Evolutionary conservation across 2,888 invertebrate genomes (phyloP), one percentile per base, ranked within the genome.

Genomic region (Phyllotreta cruciferae): DNA sequence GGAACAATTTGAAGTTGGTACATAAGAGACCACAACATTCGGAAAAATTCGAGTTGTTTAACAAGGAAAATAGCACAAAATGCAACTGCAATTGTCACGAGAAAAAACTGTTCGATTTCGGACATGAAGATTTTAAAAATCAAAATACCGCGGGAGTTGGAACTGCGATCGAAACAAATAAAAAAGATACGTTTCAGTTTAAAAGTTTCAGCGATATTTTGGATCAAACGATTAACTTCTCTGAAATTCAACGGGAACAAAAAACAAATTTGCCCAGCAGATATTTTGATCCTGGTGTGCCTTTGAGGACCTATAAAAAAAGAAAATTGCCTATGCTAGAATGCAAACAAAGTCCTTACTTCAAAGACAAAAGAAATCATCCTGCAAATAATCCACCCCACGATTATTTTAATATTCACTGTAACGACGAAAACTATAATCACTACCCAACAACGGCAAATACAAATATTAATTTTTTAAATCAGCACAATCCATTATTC

Each of bases 1-100:
- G 37, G 3, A 57, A 57, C 2, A 34, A 58, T n/a, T 72, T 66
- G 55, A 68, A 63, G 62, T 70, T 73, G 56, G 64, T 66, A 6
- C 47, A 36, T 13, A 63, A 62, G 50, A 63, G 58, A 24, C 37
- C 63, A 0, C 56, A 56, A 3, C 10, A n/a, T 34, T 47, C 35
- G 6, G 39, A 54, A 14, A 55, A 55, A 7, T 47, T 62, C 13
- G 39, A 65, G 9, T 50, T 56, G 14, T 24, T 11, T 2, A 42
- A 56, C 5, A 24, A n/a, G 1, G 13, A 64, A 50, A 56, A 60
- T 6, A 71, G 71, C 49, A 49, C 49, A 50, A 56, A 61, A 6
- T 72, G 71, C 49, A 53, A 52, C 3, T 71, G 69, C 44, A 47
- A 56, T 11, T 62, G 63, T 13, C 66, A 66, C 14, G 42, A 63